Evolutionary conservation across 2,888 invertebrate species (phyloP), one percentile per base, ranked within the genome.

Genomic region (Sericinus montela): DNA sequence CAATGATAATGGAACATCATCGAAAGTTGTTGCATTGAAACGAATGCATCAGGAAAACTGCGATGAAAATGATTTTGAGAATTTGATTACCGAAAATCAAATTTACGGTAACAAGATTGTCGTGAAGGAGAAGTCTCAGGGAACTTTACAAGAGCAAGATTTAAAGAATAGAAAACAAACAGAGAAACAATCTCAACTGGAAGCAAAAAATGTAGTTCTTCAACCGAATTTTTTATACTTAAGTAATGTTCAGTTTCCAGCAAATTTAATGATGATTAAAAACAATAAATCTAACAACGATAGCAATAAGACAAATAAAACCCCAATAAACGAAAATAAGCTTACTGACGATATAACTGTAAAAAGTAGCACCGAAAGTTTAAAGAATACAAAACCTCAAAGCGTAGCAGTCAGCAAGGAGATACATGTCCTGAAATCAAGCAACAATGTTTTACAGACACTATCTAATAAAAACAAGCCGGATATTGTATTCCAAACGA

Each of bases 21-120:
- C 85, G 7, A 88, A 89, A 67, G 89, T 89, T 1, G 88, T 89
- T 9, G 80, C 89, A 35, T 65, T 89, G 41, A 89, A 89, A 66
- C 69, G 87, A 37, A 67, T 85, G 53, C 88, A 87, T 56, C 88
- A 89, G 53, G 88, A 88, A 44, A 83, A 85, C 59, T 80, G 80
- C 56, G 89, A 89, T 58, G 88, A 89, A 63, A 86, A 89, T 51
- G 90, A 90, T 65, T 90, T 90, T 62, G 90, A 90, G 61, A 90
- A 90, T 69, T 74, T 90, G 58, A 90, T 90, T 37, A 89, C 89
- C 19, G 89, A 89, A 67, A 90, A 90, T 70, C 89, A 90, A 74
- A 90, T 90, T 53, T 89, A 89, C 62, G 89, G 89, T 57, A 88
- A 89, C 58, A 89, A 89, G 73, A 89, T 89, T 75, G 88, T 89